phyloP scores from a whole-genome alignment of 2,797 vertebrate species.

The Tiaroga cobitis region DNA sequence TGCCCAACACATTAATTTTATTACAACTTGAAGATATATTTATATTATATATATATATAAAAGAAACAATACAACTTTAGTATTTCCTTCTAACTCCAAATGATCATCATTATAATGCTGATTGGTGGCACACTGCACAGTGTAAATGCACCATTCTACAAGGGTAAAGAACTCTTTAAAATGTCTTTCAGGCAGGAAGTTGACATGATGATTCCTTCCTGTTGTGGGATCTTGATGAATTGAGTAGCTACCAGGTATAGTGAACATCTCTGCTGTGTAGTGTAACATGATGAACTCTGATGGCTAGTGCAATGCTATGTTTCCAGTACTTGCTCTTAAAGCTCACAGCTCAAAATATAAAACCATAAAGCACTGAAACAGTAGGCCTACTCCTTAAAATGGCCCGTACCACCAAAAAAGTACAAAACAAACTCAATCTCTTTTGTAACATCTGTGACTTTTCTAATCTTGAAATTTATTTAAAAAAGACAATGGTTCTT shows the following conservation, averaged over 20 bases:
- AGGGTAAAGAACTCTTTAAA: background rate
- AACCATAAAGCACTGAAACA: constrained; percentile 5
- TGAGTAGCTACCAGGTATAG: background rate
- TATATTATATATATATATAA: constrained; percentile 40
- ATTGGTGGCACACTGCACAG: constrained; percentile 22
- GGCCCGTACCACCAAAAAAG: background rate
- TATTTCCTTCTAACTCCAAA: constrained; percentile 26
- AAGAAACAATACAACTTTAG: constrained; percentile 10
- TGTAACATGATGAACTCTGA: background rate
- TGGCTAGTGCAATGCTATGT: constrained; percentile 24
- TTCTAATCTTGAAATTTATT: background rate
- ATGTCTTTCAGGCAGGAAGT: background rate
- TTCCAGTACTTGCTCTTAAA: constrained; percentile 20
- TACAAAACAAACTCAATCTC: constrained; percentile 16
- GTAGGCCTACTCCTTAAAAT: constrained; percentile 19
- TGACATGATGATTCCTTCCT: background rate
- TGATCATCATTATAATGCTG: constrained; percentile 24
- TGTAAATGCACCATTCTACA: constrained; percentile 7
- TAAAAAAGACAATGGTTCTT: constrained; percentile 26
- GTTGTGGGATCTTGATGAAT: background rate
- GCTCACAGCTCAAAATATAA: constrained; percentile 5
- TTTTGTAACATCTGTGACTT: background rate
- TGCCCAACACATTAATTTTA: constrained; percentile 39
- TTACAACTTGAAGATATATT: constrained; percentile 30
- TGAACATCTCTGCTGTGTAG: background rate